Evolutionary conservation across 2,113 vertebrate species (phyloP).

Genomic region (Channa argus): DNA sequence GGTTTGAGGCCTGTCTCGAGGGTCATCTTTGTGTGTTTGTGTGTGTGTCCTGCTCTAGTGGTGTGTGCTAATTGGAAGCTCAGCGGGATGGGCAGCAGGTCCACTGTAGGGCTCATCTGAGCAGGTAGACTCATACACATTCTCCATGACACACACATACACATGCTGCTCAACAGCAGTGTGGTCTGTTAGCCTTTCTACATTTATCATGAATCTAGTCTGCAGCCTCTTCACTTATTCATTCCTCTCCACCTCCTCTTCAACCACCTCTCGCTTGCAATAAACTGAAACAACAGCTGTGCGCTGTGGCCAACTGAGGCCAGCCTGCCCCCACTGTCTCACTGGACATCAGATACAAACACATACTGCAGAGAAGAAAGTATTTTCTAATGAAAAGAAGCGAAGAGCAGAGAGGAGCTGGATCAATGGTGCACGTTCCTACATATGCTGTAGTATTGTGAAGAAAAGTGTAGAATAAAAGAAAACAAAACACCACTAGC

Average conservation of each 20-base stretch:
- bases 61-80: constrained; percentile 77
- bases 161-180: constrained; percentile 83
- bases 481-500: no score
- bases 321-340: constrained; percentile 65
- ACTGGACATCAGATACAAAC: constrained; percentile 58
- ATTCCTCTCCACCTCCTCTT: constrained; percentile 65
- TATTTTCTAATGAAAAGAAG: constrained; percentile 30
- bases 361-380: constrained; percentile 17
- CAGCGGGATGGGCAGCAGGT: constrained; percentile 72
- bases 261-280: constrained; percentile 59
- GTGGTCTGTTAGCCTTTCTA: constrained; percentile 91
- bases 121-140: constrained; percentile 40
- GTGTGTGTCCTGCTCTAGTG: constrained; percentile 69
- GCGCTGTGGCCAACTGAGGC: constrained; percentile 61
- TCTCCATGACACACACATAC: constrained; percentile 35
- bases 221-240: constrained; percentile 80
- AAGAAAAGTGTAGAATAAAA: no score
- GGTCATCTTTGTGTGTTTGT: constrained; percentile 80
- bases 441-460: no score
- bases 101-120: constrained; percentile 42
- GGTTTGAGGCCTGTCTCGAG: constrained; percentile 93
- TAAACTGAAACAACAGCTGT: constrained; percentile 80
- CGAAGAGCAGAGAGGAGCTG: constrained; percentile 4
- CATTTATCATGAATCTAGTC: constrained; percentile 89
- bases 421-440: constrained; percentile 38